Evolutionary conservation across 2,797 vertebrate species (phyloP), one percentile per base, ranked within the genome.

Genomic region (Oreonectes daqikongensis): DNA sequence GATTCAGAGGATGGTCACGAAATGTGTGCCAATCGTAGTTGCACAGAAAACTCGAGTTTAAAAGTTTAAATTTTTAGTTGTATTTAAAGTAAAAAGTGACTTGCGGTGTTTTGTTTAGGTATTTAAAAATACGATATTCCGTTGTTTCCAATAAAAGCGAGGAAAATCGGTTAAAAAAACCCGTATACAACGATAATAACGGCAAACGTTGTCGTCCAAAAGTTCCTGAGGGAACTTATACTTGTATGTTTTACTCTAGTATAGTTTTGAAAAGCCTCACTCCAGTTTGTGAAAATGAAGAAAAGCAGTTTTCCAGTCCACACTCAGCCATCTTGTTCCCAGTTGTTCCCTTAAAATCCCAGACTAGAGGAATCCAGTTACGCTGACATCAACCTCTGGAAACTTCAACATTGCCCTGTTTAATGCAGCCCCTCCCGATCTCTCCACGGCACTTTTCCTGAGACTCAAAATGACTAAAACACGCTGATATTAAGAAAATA

Each of bases 241-340:
- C 55, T 22, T 46, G 73, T 52, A n/a, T 24, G 40, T 46, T 61
- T 42, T 3, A 70, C 55, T 11, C 7, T 20, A 5, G 61, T 22
- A 28, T 15, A 4, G 20, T 44, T 52, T 46, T 18, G 44, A 1
- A 12, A 48, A 17, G 22, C 48, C 48, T 69, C n/a, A 65, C n/a
- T 68, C 50, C 42, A 44, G 72, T 87, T 87, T 74, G 65, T n/a
- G 79, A 76, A 69, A 83, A 83, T 82, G 70, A 38, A 73, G 72
- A 77, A 44, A 81, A 80, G 74, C 32, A 40, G 18, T 85, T 84
- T 82, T 84, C 81, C 81, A 69, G 83, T 84, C 83, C 76, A 61
- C 48, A 79, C 85, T 86, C 93, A 90, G 93, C 93, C 93, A 94
- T 94, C 93, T 94, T 94, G 92, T 92, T 92, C 90, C 79, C 79